Base-by-base conservation (phyloP, 1,140 invertebrate species). In the Dreissena polymorpha region DNA sequence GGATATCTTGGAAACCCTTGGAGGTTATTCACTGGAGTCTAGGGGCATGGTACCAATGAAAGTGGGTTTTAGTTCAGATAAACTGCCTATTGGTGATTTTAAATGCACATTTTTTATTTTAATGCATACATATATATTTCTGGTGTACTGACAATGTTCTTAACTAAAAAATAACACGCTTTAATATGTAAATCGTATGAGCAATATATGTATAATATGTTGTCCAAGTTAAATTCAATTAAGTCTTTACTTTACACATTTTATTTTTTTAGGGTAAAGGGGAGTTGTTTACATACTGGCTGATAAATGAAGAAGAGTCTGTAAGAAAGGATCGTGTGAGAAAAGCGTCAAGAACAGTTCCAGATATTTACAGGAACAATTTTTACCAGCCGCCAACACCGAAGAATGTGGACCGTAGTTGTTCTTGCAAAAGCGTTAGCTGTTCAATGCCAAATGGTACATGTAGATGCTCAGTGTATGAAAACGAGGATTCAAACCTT, bases 11-110 rank as follows among this genome's bases (percentile, higher is more conserved):
- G 95, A 96, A 69, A 95, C 95, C 78, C 90, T 98, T 0, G 96
- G 96, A 0, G 97, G 97, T 0, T 98, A 97, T 91, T 91, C 95
- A 39, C 94, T 97, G 6, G 96, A 97, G 51, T 96, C 97, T 86
- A 94, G 97, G 10, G 97, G 97, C 0, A 87, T 96, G 5, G 95
- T 98, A 0, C 93, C 94, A 0, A 96, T 98, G 95, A 98, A 98
- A 93, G 97, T 97, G 94, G 14, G 0, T 27, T 57, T 21, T n/a
- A 14, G n/a, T 80, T 51, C 21, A 72, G 23, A 57, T 63, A 39
- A 39, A 5, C 8, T 39, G 39, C 8, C 8, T 39, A 39, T 8
- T 39, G 39, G 39, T 39, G 39, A 39, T 39, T 39, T 5, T 5
- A 39, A 39, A 39, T 5, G 39, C 39, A 39, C 39, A 39, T 39